Percentiles rank a stretch among this genome's conserved stretches.
Evolutionary conservation across 2,888 invertebrate genomes (phyloP).

Genomic region (Drosophila austrosaltans): DNA sequence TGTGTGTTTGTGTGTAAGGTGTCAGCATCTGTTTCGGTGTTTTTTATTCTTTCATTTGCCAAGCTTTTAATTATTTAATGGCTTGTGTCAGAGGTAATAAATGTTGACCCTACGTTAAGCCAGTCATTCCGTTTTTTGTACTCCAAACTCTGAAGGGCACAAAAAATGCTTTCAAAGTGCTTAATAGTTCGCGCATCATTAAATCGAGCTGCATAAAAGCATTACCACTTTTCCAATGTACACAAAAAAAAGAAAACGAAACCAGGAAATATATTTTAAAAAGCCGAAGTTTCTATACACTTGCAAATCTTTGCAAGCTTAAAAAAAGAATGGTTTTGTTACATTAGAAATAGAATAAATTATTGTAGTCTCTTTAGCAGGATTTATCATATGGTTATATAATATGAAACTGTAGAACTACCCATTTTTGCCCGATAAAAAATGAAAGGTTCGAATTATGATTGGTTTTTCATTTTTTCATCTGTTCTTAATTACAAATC

Average conservation of each 20-base stretch:
- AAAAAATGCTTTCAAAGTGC: conserved; percentile 60
- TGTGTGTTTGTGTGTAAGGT: conserved; percentile 34
- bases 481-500: conserved; percentile 69
- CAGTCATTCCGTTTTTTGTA: conserved; percentile 26
- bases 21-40: conserved; percentile 25
- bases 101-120: conserved; percentile 44
- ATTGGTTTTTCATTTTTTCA: conserved; percentile 35
- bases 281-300: background rate
- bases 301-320: background rate
- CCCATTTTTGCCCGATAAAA: background rate
- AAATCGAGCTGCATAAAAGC: conserved; percentile 63
- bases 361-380: too few species aligned
- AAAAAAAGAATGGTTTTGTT: too few species aligned
- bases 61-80: conserved; percentile 67
- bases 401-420: background rate
- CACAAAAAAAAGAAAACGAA: background rate
- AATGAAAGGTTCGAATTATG: background rate
- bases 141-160: conserved; percentile 41
- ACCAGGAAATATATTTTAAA: background rate
- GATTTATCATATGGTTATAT: too few species aligned
- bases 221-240: background rate
- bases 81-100: conserved; percentile 74
- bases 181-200: conserved; percentile 77
- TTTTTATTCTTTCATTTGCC: conserved; percentile 38
- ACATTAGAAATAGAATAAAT: too few species aligned